phyloP scores from a whole-genome alignment of 1,140 invertebrate genomes.

The Trichonephila clavipes region DNA sequence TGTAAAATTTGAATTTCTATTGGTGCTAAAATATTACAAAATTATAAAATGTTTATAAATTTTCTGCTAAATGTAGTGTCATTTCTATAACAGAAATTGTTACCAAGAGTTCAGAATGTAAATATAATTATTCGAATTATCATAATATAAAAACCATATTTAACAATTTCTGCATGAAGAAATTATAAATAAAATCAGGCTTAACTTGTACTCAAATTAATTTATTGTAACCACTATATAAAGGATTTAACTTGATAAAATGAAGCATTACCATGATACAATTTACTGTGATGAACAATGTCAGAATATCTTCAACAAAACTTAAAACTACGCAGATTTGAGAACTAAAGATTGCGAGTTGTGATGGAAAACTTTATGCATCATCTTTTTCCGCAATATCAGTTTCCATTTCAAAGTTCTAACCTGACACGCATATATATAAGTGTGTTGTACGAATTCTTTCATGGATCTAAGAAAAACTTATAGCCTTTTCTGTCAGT shows the following conservation, averaged over 20 bases:
- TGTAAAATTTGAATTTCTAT: not conserved
- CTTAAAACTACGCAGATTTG: not conserved
- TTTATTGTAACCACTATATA: too few relatives aligned
- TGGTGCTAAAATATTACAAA: constrained; percentile 13
- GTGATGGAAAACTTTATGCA: not conserved
- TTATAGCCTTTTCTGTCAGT: not conserved
- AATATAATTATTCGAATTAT: not conserved
- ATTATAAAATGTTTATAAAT: not conserved
- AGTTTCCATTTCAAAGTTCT: constrained; percentile 8
- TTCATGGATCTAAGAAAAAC: not conserved
- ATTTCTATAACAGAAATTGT: not conserved
- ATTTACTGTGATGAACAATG: constrained; percentile 2
- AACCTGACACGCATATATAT: not conserved
- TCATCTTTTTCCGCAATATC: not conserved
- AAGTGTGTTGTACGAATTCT: not conserved
- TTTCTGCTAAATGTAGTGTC: not conserved
- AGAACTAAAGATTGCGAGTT: not conserved
- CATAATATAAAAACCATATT: not conserved
- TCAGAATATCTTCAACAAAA: not conserved
- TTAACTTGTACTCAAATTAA: too few relatives aligned
- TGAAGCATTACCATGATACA: not conserved
- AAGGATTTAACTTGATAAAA: too few relatives aligned
- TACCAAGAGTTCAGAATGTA: not conserved
- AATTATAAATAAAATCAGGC: too few relatives aligned
- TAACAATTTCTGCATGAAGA: too few relatives aligned